Percentiles rank a stretch among this genome's conserved stretches.
Conservation (phyloP, 2,113 vertebrate species). For the Tamias sibiricus region DNA sequence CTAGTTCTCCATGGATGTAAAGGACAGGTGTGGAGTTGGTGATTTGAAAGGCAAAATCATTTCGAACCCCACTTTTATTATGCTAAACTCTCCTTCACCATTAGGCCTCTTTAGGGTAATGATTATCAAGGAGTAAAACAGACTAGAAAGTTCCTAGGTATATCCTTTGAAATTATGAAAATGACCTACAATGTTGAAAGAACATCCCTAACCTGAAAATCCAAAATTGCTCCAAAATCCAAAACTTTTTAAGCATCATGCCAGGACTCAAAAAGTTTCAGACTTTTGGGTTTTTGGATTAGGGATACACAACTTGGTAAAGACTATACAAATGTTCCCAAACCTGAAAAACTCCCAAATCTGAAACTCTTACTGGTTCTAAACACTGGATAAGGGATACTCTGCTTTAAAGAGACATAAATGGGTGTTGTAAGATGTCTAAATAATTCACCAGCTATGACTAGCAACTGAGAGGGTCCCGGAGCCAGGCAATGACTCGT, state of each 20-base stretch:
- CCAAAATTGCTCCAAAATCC: not conserved
- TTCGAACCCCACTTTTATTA: not conserved
- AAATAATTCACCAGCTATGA: not conserved
- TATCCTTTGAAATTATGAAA: not conserved
- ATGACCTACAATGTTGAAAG: not conserved
- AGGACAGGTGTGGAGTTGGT: not conserved
- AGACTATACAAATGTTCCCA: not conserved
- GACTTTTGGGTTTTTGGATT: not conserved
- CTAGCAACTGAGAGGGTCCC: fast-evolving
- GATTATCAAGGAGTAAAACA: not conserved
- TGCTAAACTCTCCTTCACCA: not conserved
- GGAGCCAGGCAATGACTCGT: not conserved
- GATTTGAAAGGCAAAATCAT: not conserved
- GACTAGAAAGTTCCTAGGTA: not conserved
- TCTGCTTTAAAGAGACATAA: not conserved
- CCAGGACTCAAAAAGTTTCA: not conserved
- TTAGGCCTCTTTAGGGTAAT: not conserved
- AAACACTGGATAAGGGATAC: not conserved
- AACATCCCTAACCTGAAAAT: not conserved
- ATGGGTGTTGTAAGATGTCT: not conserved
- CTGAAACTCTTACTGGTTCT: not conserved
- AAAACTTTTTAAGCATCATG: not conserved
- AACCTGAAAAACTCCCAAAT: not conserved
- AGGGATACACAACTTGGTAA: not conserved
- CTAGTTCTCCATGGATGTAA: not conserved